Conservation (phyloP, 1,140 invertebrate genomes). For the Nylanderia fulva region DNA sequence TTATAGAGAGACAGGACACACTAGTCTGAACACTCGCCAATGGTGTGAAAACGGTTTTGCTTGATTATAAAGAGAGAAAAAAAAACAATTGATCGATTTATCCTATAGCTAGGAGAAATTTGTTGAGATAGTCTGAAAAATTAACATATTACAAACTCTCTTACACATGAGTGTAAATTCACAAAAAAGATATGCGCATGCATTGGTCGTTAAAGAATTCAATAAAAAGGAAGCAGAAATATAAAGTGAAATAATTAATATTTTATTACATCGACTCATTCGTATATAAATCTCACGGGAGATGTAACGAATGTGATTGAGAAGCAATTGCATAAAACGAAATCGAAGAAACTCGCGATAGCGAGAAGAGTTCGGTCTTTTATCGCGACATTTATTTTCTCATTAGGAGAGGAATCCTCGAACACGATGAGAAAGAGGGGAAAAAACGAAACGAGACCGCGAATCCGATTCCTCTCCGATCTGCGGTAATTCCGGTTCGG, state of each 20-base stretch:
- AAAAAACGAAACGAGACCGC: background rate
- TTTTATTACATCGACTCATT: background rate
- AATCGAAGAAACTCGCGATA: background rate
- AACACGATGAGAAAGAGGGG: background rate
- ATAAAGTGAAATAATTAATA: background rate
- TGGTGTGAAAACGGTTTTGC: background rate
- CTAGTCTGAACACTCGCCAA: slow-evolving; percentile 26
- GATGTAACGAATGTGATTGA: background rate
- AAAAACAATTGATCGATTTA: slow-evolving; percentile 17
- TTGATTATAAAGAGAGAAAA: background rate
- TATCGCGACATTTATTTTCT: slow-evolving; percentile 51
- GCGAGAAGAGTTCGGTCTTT: slow-evolving; percentile 13
- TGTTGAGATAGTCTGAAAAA: background rate
- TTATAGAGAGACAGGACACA: background rate
- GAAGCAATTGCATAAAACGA: background rate
- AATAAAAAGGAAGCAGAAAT: background rate
- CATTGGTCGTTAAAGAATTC: background rate
- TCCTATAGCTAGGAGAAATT: background rate
- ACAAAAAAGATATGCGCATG: background rate
- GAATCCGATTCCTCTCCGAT: slow-evolving; percentile 22
- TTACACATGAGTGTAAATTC: no score
- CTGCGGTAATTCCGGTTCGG: slow-evolving; percentile 24
- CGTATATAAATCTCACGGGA: background rate
- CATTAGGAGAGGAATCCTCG: slow-evolving; percentile 21
- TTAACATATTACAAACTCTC: background rate